Evolutionary conservation across 1,140 invertebrate genomes (phyloP), one percentile per base, ranked within the genome.

Genomic region (Drosophila sechellia): DNA sequence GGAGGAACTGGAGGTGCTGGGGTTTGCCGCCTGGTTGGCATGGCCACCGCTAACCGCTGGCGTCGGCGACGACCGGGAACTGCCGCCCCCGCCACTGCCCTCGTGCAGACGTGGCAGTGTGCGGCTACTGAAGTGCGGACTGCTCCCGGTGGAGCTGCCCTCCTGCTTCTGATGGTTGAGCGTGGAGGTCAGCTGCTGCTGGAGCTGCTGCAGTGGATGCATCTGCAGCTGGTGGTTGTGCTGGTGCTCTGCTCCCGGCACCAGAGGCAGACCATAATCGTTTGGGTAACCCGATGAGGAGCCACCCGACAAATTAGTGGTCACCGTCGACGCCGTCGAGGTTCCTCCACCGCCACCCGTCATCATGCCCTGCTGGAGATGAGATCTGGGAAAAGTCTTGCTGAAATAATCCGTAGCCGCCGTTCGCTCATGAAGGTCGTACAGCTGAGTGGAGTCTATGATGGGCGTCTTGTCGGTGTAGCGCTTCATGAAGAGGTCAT

Each of bases 181-280:
- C 57, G 87, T 79, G n/a, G 81, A 70, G 52, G 55, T 71, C 22
- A 91, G 60, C 48, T 90, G 85, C 55, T 91, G 90, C 48, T 92
- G 90, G 27, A 91, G 55, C 56, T 90, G 84, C 54, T 90, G 85
- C 65, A 92, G 50, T 17, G 79, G 87, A 86, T 92, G 83, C 79
- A 86, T 83, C 55, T 90, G 90, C 65, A 85, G 61, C 43, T 87
- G 87, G 76, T 92, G 91, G 61, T 92, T 90, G 42, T 91, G 91
- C 54, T 91, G 90, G 43, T 91, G 90, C 69, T 92, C 92, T 3
- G 92, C 89, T 4, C 92, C 89, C 8, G 93, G 92, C 35, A 94
- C 93, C 73, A 96, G 94, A 0, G 96, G 96, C 77, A 96, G 93
- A 6, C 96, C 95, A 77, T 97, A 97, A 92, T 97, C 96, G 10